phyloP scores from a whole-genome alignment of 2,888 invertebrate species.

The Dolomedes plantarius region DNA sequence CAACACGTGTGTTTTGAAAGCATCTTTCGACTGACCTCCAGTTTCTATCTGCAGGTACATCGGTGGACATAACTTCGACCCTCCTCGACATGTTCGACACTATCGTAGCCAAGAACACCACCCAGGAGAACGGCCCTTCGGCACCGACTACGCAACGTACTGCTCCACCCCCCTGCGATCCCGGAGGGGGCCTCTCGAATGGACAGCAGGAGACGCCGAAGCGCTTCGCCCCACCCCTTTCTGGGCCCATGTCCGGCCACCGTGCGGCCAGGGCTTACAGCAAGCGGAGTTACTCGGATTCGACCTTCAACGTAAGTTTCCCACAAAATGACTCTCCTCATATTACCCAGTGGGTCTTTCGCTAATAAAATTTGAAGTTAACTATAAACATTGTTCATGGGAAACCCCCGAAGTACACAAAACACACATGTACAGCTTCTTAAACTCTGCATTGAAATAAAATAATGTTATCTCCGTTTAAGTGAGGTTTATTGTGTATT shows the following conservation, averaged over 20 bases:
- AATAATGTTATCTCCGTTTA: too few relatives aligned
- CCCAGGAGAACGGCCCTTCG: constrained; percentile 74
- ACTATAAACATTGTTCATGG: too few relatives aligned
- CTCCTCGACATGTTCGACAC: constrained; percentile 92
- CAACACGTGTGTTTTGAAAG: too few relatives aligned
- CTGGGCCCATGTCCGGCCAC: constrained; percentile 22
- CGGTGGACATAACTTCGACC: constrained; percentile 88
- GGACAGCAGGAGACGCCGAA: constrained; percentile 20
- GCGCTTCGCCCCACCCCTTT: constrained; percentile 29
- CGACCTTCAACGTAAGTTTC: constrained; percentile 68
- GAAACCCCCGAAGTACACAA: too few relatives aligned
- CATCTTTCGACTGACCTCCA: too few relatives aligned
- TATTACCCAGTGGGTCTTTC: too few relatives aligned
- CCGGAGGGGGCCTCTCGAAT: constrained; percentile 23
- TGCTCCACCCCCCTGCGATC: constrained; percentile 52
- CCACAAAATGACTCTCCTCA: too few relatives aligned
- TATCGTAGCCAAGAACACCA: constrained; percentile 77
- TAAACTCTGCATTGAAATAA: too few relatives aligned
- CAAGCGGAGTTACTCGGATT: constrained; percentile 59
- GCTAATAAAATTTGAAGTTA: too few relatives aligned
- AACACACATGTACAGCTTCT: too few relatives aligned
- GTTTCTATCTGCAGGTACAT: constrained; percentile 83
- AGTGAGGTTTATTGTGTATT: too few relatives aligned
- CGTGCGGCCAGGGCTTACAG: constrained; percentile 34
- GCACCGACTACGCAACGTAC: not conserved